Conservation (phyloP, 2,888 invertebrate species). For the Tenthredo amoena region DNA sequence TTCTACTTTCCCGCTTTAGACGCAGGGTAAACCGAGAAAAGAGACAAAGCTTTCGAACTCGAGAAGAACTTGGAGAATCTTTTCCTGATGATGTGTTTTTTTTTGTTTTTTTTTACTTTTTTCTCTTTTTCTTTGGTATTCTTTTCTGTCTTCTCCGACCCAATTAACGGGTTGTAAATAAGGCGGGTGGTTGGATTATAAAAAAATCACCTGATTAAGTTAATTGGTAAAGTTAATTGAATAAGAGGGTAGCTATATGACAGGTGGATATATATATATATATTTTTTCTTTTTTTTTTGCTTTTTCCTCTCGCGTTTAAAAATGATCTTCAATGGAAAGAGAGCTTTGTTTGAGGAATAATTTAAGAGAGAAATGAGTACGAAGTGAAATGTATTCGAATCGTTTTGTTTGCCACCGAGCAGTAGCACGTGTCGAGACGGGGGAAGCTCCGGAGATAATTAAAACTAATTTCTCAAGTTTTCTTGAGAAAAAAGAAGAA, state of each 20-base stretch:
- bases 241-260: background rate
- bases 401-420: slow-evolving; percentile 11
- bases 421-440: background rate
- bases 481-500: background rate
- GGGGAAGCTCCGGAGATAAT: background rate
- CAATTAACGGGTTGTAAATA: background rate
- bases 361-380: slow-evolving; percentile 18
- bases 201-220: slow-evolving; percentile 12
- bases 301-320: background rate
- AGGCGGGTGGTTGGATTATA: background rate
- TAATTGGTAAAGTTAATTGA: slow-evolving; percentile 42
- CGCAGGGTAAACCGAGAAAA: background rate
- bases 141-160: background rate
- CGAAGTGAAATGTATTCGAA: slow-evolving; percentile 21
- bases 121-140: background rate
- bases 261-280: background rate
- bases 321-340: background rate
- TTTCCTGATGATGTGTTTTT: background rate
- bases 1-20: background rate
- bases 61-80: background rate
- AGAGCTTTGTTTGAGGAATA: background rate
- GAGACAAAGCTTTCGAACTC: background rate
- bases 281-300: background rate
- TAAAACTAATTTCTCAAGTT: slow-evolving; percentile 37
- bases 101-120: background rate